Percentiles rank a stretch among this genome's conserved stretches.
Conservation (phyloP, 2,888 invertebrate species). For the Calliopum simillimum region DNA sequence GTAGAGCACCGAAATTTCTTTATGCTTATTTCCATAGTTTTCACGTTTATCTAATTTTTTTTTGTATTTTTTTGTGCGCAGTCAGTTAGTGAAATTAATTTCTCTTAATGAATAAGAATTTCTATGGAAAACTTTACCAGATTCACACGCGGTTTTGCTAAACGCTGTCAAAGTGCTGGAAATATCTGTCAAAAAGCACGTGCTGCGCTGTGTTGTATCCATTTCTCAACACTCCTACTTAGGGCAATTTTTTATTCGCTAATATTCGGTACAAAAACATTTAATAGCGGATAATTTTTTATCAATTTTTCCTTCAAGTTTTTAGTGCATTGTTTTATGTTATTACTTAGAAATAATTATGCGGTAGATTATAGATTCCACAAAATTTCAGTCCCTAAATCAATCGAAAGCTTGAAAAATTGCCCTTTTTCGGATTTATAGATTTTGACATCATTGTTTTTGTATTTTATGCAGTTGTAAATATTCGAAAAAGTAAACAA, state of each 20-base stretch:
- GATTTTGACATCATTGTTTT: not conserved
- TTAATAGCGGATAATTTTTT: too few species aligned
- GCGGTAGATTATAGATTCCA: too few species aligned
- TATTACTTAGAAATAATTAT: too few species aligned
- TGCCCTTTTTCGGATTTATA: not conserved
- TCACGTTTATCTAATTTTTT: not conserved
- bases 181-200: too few species aligned
- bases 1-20: conserved; percentile 55
- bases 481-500: not conserved
- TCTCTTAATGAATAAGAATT: not conserved
- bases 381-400: too few species aligned
- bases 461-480: not conserved
- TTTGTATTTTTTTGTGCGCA: not conserved
- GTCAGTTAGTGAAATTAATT: not conserved
- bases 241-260: too few species aligned
- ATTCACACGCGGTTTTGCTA: not conserved
- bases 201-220: too few species aligned
- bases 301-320: too few species aligned
- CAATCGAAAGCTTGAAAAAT: not conserved
- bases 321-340: too few species aligned
- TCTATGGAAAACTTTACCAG: not conserved
- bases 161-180: not conserved
- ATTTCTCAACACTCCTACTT: too few species aligned
- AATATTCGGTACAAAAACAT: too few species aligned
- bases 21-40: conserved; percentile 58